Evolutionary conservation across 2,113 vertebrate species (phyloP).

Genomic region (Recurvirostra avosetta): DNA sequence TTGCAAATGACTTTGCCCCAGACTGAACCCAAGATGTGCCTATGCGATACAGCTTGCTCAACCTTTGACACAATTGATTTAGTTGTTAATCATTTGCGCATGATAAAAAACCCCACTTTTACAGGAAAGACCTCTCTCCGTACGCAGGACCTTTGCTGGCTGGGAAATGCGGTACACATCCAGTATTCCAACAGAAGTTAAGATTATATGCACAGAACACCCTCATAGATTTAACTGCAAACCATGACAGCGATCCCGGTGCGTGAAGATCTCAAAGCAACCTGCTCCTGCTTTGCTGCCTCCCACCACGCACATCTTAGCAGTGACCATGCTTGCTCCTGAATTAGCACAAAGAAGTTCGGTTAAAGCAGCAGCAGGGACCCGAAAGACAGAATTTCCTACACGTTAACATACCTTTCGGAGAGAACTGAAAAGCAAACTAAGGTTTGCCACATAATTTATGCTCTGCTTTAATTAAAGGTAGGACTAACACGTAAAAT

Average conservation of each 20-base stretch:
- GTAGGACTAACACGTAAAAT: not conserved
- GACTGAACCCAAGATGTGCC: not conserved
- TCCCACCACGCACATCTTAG: rapidly evolving
- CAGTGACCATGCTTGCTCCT: not conserved
- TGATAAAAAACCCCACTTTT: not conserved
- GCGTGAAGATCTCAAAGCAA: not conserved
- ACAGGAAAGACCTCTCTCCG: not conserved
- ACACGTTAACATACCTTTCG: not conserved
- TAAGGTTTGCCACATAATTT: not conserved
- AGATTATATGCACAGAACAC: not conserved
- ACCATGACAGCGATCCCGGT: not conserved
- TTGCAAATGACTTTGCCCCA: not conserved
- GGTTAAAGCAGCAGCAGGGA: not conserved
- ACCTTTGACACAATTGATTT: slow-evolving; percentile 59
- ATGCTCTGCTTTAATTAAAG: not conserved
- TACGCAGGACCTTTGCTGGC: rapidly evolving
- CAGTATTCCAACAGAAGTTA: not conserved
- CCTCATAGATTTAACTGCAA: not conserved
- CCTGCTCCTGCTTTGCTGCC: not conserved
- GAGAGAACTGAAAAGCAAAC: not conserved
- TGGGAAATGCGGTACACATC: not conserved
- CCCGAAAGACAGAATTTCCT: not conserved
- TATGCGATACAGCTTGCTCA: slow-evolving; percentile 10
- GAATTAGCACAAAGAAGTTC: not conserved
- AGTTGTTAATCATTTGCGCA: slow-evolving; percentile 71